Evolutionary conservation across 2,113 vertebrate species (phyloP).

Genomic region (Ailuropoda melanoleuca): DNA sequence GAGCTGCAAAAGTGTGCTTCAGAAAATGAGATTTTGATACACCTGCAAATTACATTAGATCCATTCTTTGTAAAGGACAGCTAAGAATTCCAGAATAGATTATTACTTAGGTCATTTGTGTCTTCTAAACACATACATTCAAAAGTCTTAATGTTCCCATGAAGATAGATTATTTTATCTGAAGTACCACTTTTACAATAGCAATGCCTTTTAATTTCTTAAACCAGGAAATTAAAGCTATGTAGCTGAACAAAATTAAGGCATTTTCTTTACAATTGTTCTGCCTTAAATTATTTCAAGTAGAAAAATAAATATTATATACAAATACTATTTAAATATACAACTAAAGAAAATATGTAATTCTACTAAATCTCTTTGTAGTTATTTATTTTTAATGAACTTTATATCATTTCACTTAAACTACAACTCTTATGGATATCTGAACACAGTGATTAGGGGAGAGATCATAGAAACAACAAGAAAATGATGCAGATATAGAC

Average conservation of each 20-base stretch:
- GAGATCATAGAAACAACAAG: not conserved
- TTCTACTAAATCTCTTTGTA: not conserved
- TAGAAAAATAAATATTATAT: not conserved
- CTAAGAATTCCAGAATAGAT: conserved; percentile 19
- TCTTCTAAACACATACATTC: not conserved
- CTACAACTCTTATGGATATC: not conserved
- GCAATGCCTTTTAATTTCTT: not conserved
- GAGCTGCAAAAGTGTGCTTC: conserved; percentile 21
- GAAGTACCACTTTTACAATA: not conserved
- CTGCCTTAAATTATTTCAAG: not conserved
- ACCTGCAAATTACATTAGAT: conserved; percentile 1
- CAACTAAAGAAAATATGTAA: not conserved
- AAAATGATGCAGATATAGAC: not conserved
- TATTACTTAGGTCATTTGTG: conserved; percentile 32
- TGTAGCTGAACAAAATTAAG: not conserved
- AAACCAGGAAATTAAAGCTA: conserved; percentile 28
- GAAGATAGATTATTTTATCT: not conserved
- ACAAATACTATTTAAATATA: not conserved
- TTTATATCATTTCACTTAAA: not conserved
- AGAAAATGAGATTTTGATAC: conserved; percentile 63
- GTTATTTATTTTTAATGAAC: not conserved
- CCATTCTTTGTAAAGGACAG: not conserved
- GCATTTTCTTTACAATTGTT: not conserved
- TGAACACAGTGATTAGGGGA: not conserved
- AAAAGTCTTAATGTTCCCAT: not conserved